Evolutionary conservation across 2,113 vertebrate species (phyloP).

Genomic region (Dromas ardeola): DNA sequence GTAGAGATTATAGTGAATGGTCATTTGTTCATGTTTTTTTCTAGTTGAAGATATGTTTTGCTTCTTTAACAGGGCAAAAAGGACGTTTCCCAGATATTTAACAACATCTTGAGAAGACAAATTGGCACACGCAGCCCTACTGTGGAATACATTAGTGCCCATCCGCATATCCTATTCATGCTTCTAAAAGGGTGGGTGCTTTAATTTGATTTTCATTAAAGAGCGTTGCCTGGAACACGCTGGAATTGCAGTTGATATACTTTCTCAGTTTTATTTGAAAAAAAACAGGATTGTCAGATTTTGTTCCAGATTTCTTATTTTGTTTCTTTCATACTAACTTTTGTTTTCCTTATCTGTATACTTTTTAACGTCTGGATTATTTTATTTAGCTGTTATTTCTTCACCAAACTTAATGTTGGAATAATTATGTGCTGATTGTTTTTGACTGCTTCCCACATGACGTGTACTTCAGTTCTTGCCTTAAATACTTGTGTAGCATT

Average conservation of each 20-base stretch:
- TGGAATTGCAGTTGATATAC: not conserved
- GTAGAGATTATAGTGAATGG: not conserved
- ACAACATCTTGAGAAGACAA: conserved; percentile 96
- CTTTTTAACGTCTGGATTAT: not conserved
- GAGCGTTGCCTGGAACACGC: not conserved
- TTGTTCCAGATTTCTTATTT: not conserved
- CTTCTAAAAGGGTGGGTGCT: conserved; percentile 90
- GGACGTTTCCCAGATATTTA: conserved; percentile 97
- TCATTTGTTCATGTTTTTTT: not conserved
- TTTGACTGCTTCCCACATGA: not conserved
- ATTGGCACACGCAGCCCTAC: conserved; percentile 92
- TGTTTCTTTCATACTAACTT: not conserved
- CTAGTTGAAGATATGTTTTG: not conserved
- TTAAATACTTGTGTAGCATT: not conserved
- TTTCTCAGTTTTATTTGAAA: not conserved
- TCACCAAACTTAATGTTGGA: not conserved
- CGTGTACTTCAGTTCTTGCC: not conserved
- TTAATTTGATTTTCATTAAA: conserved; percentile 9
- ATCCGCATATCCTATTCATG: conserved; percentile 93
- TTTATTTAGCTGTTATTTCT: not conserved
- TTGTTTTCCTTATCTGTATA: not conserved
- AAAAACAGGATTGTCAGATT: not conserved
- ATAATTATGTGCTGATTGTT: not conserved
- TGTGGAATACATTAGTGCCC: conserved; percentile 93
- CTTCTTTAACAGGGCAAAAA: conserved; percentile 89